Evolutionary conservation across 2,888 invertebrate species (phyloP).

Genomic region (Troides oblongomaculatus): DNA sequence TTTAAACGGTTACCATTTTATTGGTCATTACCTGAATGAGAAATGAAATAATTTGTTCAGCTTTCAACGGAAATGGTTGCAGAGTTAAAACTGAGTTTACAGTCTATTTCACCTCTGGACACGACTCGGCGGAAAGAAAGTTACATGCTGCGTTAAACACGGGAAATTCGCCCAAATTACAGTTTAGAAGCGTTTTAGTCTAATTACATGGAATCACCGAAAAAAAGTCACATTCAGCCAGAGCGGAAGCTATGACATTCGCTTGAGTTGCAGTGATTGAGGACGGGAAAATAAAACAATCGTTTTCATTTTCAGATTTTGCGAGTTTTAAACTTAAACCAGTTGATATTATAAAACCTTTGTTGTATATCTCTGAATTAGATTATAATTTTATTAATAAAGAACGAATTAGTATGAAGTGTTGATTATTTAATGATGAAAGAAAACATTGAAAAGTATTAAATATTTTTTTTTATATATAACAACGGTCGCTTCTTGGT

Average conservation of each 20-base stretch:
- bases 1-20: not conserved
- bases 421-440: no score
- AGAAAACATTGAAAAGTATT: no score
- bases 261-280: conserved; percentile 59
- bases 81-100: conserved; percentile 50
- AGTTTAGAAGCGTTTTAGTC: conserved; percentile 71
- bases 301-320: not conserved
- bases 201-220: conserved; percentile 68
- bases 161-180: conserved; percentile 68
- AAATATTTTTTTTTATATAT: no score
- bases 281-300: conserved; percentile 9
- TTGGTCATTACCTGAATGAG: not conserved
- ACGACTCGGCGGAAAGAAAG: conserved; percentile 66
- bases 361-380: no score
- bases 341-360: no score
- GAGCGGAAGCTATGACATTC: conserved; percentile 48
- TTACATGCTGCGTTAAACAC: conserved; percentile 69
- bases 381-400: no score
- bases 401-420: no score
- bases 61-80: conserved; percentile 39
- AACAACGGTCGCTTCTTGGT: no score
- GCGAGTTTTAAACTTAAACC: no score
- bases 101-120: conserved; percentile 70
- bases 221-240: conserved; percentile 57
- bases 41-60: conserved; percentile 28